Conservation (phyloP, 2,888 invertebrate genomes). For the Pristionchus japonicus region DNA sequence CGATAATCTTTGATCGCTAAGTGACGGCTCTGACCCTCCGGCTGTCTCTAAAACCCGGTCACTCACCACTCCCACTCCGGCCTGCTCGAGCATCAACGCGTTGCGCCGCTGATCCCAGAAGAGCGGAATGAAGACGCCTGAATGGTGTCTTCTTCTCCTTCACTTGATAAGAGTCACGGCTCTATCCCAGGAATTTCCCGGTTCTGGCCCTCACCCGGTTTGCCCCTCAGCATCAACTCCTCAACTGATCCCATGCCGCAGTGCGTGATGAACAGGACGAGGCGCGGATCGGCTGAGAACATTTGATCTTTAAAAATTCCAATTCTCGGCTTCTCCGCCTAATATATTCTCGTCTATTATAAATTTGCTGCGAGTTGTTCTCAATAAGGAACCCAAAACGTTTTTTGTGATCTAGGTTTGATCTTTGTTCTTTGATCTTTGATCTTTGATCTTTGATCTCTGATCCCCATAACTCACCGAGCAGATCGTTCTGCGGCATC, state of each 20-base stretch:
- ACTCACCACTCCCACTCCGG: constrained; percentile 10
- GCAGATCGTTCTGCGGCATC: background rate
- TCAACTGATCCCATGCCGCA: background rate
- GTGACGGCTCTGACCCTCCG: background rate
- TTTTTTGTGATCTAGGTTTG: too few species aligned
- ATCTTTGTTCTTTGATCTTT: background rate
- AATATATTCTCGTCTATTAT: too few species aligned
- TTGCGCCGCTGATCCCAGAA: constrained; percentile 14
- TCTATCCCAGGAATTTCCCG: too few species aligned
- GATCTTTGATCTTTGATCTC: constrained; percentile 33
- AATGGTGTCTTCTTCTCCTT: too few species aligned
- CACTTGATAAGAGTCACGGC: background rate
- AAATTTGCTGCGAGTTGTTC: too few species aligned
- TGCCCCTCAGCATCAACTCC: background rate
- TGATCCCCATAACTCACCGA: background rate
- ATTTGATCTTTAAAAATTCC: too few species aligned
- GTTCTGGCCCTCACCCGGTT: constrained; percentile 22
- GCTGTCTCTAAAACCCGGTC: too few species aligned
- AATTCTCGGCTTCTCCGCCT: too few species aligned
- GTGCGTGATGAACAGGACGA: constrained; percentile 27
- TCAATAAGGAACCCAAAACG: too few species aligned
- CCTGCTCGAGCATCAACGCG: background rate
- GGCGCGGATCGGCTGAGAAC: background rate
- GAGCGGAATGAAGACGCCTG: constrained; percentile 26
- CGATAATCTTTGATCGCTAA: too few species aligned